Conservation (phyloP, 2,113 vertebrate genomes). For the Nycticebus coucang region DNA sequence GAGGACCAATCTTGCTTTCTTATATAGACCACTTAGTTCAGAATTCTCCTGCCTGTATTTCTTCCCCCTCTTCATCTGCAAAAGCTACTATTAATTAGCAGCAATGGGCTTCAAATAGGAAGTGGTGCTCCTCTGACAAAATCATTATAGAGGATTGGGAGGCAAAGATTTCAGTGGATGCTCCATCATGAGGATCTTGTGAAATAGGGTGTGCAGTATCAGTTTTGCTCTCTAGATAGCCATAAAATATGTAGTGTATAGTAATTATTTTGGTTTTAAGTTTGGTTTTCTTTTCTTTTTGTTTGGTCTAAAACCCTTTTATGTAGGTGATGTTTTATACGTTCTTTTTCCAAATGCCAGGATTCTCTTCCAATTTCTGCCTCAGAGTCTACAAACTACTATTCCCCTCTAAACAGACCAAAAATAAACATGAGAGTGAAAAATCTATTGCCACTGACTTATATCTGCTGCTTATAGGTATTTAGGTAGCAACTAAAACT, state of each 20-base stretch:
- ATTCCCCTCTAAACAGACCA: conserved; percentile 20
- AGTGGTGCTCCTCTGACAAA: background rate
- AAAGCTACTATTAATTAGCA: conserved; percentile 37
- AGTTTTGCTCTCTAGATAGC: conserved; percentile 6
- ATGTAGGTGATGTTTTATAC: conserved; percentile 31
- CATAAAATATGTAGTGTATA: conserved; percentile 3
- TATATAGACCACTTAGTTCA: background rate
- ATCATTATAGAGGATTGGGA: background rate
- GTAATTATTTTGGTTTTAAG: conserved; percentile 53
- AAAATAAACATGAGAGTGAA: conserved; percentile 45
- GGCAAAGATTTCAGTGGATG: conserved; percentile 34
- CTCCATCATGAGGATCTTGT: background rate
- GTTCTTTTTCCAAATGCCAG: conserved; percentile 41
- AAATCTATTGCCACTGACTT: background rate
- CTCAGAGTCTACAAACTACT: background rate
- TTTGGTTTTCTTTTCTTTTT: conserved; percentile 50
- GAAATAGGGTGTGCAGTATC: background rate
- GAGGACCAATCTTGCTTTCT: conserved; percentile 3
- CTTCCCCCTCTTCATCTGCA: background rate
- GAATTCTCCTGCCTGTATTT: background rate
- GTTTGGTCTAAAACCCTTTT: conserved; percentile 27
- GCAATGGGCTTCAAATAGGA: background rate
- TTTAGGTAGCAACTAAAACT: conserved; percentile 41
- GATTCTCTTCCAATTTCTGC: conserved; percentile 38
- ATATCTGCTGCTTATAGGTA: background rate